Evolutionary conservation across 2,888 invertebrate species (phyloP).

Genomic region (Buathra laborator): DNA sequence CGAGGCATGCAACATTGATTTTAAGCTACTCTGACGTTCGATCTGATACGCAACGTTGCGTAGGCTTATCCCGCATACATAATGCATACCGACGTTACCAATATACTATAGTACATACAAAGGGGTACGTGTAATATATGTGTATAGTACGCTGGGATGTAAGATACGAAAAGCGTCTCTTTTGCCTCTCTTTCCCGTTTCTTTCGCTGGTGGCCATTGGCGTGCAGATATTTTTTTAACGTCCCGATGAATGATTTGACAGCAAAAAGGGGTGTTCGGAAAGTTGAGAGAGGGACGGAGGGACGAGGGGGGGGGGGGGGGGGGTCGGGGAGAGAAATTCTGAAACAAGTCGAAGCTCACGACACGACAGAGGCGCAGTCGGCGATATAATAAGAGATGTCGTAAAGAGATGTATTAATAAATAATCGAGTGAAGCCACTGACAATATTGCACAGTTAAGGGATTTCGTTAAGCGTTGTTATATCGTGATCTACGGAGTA

Average conservation of each 20-base stretch:
- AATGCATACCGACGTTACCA: slow-evolving; percentile 64
- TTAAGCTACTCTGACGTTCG: slow-evolving; percentile 77
- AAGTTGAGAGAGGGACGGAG: background rate
- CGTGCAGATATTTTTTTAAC: slow-evolving; percentile 46
- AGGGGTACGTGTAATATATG: slow-evolving; percentile 32
- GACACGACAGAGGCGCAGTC: background rate
- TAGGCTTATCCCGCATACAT: slow-evolving; percentile 70
- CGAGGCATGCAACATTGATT: slow-evolving; percentile 73
- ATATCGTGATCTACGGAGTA: slow-evolving; percentile 46
- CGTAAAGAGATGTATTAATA: slow-evolving; percentile 47
- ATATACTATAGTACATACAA: slow-evolving; percentile 49
- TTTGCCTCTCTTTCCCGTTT: slow-evolving; percentile 1
- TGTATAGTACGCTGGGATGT: background rate
- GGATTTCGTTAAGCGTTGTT: slow-evolving; percentile 59
- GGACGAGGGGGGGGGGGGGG: too few relatives aligned
- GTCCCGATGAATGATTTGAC: slow-evolving; percentile 62
- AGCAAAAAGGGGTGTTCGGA: slow-evolving; percentile 42
- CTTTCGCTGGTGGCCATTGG: slow-evolving; percentile 23
- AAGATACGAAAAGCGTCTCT: slow-evolving; percentile 51
- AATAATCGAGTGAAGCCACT: slow-evolving; percentile 5
- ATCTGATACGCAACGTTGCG: slow-evolving; percentile 77
- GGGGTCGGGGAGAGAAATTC: slow-evolving; percentile 3
- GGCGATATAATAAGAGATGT: background rate
- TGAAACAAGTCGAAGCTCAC: background rate
- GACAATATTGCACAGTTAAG: slow-evolving; percentile 52